Evolutionary conservation across 2,113 vertebrate species (phyloP).

Genomic region (Pachypanchax playfairii): DNA sequence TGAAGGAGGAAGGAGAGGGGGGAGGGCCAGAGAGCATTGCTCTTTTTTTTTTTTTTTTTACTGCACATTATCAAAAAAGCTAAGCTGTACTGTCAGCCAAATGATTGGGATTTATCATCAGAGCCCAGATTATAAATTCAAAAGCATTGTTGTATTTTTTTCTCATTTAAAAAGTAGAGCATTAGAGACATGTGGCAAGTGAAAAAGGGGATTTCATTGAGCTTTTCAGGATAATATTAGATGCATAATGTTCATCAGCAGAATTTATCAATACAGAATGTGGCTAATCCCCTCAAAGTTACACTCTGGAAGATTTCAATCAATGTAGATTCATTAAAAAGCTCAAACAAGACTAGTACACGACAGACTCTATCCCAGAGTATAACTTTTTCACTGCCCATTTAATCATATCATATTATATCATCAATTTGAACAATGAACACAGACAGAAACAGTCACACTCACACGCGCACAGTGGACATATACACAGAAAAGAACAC

Average conservation of each 20-base stretch:
- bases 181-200: conserved; percentile 53
- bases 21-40: conserved; percentile 72
- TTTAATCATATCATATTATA: conserved; percentile 61
- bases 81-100: conserved; percentile 68
- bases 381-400: conserved; percentile 76
- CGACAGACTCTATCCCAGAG: conserved; percentile 64
- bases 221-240: conserved; percentile 37
- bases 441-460: conserved; percentile 57
- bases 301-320: conserved; percentile 70
- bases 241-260: conserved; percentile 45
- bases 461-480: conserved; percentile 57
- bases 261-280: conserved; percentile 49
- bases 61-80: conserved; percentile 71
- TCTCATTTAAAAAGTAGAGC: conserved; percentile 39
- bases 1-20: conserved; percentile 47
- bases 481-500: conserved; percentile 46
- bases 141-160: conserved; percentile 32
- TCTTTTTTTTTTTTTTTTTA: conserved; percentile 79
- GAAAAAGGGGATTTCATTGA: conserved; percentile 67
- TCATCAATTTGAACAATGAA: conserved; percentile 76
- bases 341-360: conserved; percentile 8
- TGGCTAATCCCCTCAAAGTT: conserved; percentile 73
- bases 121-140: conserved; percentile 61
- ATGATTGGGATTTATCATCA: conserved; percentile 63
- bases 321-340: conserved; percentile 24